Evolutionary conservation across 2,888 invertebrate species (phyloP).

Genomic region (Beris chalybata): DNA sequence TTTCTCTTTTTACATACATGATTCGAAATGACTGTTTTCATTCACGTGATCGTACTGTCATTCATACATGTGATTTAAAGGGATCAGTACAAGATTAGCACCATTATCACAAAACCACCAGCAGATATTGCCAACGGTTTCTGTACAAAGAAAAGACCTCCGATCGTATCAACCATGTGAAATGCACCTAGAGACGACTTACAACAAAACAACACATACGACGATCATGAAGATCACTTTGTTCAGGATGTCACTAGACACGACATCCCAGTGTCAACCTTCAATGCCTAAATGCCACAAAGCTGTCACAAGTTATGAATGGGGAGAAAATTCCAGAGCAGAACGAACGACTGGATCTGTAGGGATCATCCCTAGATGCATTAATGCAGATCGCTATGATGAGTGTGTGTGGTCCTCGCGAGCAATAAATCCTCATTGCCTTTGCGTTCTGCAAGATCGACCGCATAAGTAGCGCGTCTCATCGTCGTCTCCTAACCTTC

Average conservation of each 20-base stretch:
- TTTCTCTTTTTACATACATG: slow-evolving; percentile 18
- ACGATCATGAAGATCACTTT: slow-evolving; percentile 36
- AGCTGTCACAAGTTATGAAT: slow-evolving; percentile 39
- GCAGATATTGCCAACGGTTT: background rate
- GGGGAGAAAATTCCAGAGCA: slow-evolving; percentile 28
- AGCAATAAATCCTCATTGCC: slow-evolving; percentile 24
- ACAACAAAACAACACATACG: slow-evolving; percentile 9
- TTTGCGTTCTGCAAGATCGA: slow-evolving; percentile 34
- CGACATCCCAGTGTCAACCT: slow-evolving; percentile 36
- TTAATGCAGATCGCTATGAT: slow-evolving; percentile 11
- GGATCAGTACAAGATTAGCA: slow-evolving; percentile 29
- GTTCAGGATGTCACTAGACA: slow-evolving; percentile 37
- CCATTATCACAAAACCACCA: slow-evolving; percentile 2
- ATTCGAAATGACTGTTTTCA: slow-evolving; percentile 17
- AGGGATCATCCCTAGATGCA: slow-evolving; percentile 30
- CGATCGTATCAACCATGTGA: background rate
- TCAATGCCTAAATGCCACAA: slow-evolving; percentile 39
- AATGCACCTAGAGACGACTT: background rate
- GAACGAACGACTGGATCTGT: slow-evolving; percentile 24
- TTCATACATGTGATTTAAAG: slow-evolving; percentile 20
- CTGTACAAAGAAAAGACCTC: too few species aligned
- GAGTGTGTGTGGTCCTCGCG: slow-evolving; percentile 34
- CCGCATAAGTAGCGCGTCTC: slow-evolving; percentile 33
- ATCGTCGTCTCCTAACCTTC: slow-evolving; percentile 17
- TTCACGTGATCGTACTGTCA: slow-evolving; percentile 30